phyloP scores from a whole-genome alignment of 2,113 vertebrate genomes.

The Myrmecobius fasciatus region DNA sequence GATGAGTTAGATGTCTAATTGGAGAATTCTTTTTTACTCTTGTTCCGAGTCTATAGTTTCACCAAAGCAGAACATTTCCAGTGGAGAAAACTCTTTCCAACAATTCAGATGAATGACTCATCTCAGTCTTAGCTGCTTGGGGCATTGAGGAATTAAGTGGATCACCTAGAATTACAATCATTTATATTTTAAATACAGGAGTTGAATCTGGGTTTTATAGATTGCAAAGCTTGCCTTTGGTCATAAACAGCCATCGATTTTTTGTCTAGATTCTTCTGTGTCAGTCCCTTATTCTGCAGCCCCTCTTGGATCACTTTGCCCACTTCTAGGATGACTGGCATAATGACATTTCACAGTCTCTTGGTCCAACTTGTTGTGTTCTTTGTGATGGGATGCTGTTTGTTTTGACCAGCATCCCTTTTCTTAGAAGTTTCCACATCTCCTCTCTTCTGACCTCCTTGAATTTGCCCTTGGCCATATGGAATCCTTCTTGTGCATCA shows the following conservation, averaged over 20 bases:
- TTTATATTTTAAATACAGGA: not conserved
- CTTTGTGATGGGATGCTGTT: conserved; percentile 95
- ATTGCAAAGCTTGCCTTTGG: not conserved
- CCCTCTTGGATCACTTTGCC: conserved; percentile 96
- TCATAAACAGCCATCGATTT: not conserved
- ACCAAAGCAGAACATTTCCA: not conserved
- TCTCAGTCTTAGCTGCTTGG: not conserved
- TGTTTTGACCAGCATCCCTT: conserved; percentile 98
- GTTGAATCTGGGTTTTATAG: not conserved
- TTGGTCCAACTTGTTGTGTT: conserved; percentile 96
- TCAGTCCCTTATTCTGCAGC: conserved; percentile 91
- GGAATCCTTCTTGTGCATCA: conserved; percentile 93
- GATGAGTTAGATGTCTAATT: not conserved
- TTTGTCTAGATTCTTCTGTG: conserved; percentile 95
- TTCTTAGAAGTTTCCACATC: conserved; percentile 93
- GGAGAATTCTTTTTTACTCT: not conserved
- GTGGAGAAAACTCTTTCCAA: not conserved
- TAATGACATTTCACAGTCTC: conserved; percentile 97
- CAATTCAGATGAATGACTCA: not conserved
- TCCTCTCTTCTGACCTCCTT: conserved; percentile 92
- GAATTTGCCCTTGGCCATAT: conserved; percentile 91
- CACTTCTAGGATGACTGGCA: conserved; percentile 93
- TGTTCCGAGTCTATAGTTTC: not conserved
- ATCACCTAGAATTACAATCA: not conserved
- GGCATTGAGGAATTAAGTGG: not conserved